Percentiles rank a stretch among this genome's conserved stretches.
phyloP scores from a whole-genome alignment of 1,140 invertebrate genomes.

The Bombus superbus region DNA sequence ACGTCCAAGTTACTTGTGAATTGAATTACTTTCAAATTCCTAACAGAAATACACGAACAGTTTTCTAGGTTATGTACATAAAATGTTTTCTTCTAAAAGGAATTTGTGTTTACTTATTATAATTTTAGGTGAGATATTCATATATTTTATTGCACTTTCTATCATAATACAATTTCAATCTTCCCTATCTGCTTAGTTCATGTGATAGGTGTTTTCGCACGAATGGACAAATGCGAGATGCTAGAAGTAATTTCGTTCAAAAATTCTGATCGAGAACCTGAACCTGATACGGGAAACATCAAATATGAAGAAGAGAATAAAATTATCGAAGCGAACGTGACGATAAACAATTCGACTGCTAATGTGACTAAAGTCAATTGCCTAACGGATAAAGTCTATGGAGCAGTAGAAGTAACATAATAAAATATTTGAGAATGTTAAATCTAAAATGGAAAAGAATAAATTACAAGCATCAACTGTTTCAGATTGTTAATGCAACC shows the following conservation, averaged over 20 bases:
- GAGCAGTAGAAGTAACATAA: constrained; percentile 76
- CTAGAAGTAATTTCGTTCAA: not conserved
- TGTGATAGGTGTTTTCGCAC: constrained; percentile 6
- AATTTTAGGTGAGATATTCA: constrained; percentile 50
- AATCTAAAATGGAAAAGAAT: not conserved
- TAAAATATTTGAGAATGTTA: not conserved
- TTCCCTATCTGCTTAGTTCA: constrained; percentile 22
- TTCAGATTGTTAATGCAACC: constrained; percentile 84
- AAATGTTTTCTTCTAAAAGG: constrained; percentile 40
- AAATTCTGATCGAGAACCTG: not conserved
- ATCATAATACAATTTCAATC: not conserved
- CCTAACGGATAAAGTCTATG: constrained; percentile 72
- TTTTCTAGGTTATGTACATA: constrained; percentile 37
- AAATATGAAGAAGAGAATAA: not conserved
- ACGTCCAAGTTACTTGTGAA: not conserved
- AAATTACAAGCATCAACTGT: constrained; percentile 9
- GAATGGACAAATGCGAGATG: constrained; percentile 15
- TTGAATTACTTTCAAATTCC: not conserved
- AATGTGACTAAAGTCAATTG: constrained; percentile 77
- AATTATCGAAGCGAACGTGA: constrained; percentile 20
- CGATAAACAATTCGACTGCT: constrained; percentile 8
- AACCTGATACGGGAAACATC: not conserved
- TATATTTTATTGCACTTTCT: not conserved
- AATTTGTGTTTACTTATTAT: constrained; percentile 40
- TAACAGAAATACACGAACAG: not conserved